Base-by-base conservation (phyloP, 2,797 vertebrate species). In the Chaetodon trifasciatus region DNA sequence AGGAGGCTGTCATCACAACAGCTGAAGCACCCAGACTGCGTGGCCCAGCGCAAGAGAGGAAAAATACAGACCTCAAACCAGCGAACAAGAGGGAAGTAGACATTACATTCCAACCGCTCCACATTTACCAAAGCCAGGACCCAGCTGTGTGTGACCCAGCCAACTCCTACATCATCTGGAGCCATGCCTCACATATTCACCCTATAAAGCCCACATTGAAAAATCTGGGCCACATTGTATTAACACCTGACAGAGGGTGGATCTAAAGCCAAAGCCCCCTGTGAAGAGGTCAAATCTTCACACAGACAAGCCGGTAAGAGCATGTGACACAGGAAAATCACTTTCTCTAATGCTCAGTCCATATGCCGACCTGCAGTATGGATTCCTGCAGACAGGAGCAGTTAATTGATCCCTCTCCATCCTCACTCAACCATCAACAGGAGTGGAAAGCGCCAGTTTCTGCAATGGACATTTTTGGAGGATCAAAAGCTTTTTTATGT, bases 31-130 rank as follows among this genome's bases (percentile, higher is more conserved):
- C 86, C 89, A 83, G 78, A 71, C 65, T 23, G 32, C 11, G 8
- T 47, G 4, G 88, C 52, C 73, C 35, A 39, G 84, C 35, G 61
- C 76, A 56, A 21, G 63, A 81, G 79, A 85, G 77, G 81, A 83
- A 87, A 90, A 91, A 90, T 82, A 85, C 83, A 85, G 82, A 90
- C 89, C 91, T 90, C 88, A 90, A 86, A 89, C 82, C 84, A 84
- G 72, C 56, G 83, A 87, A 85, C 88, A 76, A 85, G 84, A 84
- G 77, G 70, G 74, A 89, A 90, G 88, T 66, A 88, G 90, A 89
- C 85, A 79, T 86, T 84, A 74, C 80, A 89, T 82, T 90, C 85
- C 82, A 74, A 79, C 84, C 78, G 9, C 84, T 77, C 81, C 87
- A 39, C 76, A 70, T 89, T 82, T 16, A 82, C 79, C 87, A 66